Conservation (phyloP, 2,888 invertebrate genomes). For the Luffia ferchaultella region DNA sequence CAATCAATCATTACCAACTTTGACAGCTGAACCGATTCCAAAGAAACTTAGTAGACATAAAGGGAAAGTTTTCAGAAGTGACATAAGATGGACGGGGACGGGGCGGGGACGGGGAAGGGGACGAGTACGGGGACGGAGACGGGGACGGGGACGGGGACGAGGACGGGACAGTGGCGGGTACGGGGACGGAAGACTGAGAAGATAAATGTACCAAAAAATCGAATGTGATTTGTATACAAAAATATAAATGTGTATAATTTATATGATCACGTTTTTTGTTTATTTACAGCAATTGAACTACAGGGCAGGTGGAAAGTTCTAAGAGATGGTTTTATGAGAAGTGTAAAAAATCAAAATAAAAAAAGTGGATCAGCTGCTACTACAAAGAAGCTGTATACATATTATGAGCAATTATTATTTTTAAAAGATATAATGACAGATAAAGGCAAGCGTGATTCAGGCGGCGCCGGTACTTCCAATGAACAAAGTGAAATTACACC, state of each 20-base stretch:
- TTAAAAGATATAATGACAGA: conserved; percentile 16
- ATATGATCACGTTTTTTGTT: no score
- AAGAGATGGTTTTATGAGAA: no score
- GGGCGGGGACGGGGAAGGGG: conserved; percentile 18
- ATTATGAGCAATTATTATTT: no score
- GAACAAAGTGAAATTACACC: no score
- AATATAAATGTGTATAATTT: no score
- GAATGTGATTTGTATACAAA: no score
- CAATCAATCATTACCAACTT: conserved; percentile 6
- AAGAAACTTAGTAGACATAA: conserved; percentile 22
- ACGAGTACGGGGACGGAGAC: conserved; percentile 16
- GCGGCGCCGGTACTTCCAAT: no score
- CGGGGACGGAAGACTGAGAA: conserved; percentile 19
- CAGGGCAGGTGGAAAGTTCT: no score
- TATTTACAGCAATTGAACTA: no score
- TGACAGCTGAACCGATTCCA: conserved; percentile 17
- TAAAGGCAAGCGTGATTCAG: conserved; percentile 37
- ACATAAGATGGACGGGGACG: conserved; percentile 18
- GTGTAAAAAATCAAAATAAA: conserved; percentile 7
- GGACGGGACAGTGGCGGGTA: no score
- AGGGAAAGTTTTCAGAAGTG: conserved; percentile 20
- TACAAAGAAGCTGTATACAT: conserved; percentile 14
- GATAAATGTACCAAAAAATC: conserved; percentile 17
- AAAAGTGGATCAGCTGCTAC: conserved; percentile 11
- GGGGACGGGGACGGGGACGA: no score